These are phyloP conservation scores for Arctopsyche grandis DNA, from an alignment of 1,140 invertebrate genomes.

Conservation along the genomic window DNA sequence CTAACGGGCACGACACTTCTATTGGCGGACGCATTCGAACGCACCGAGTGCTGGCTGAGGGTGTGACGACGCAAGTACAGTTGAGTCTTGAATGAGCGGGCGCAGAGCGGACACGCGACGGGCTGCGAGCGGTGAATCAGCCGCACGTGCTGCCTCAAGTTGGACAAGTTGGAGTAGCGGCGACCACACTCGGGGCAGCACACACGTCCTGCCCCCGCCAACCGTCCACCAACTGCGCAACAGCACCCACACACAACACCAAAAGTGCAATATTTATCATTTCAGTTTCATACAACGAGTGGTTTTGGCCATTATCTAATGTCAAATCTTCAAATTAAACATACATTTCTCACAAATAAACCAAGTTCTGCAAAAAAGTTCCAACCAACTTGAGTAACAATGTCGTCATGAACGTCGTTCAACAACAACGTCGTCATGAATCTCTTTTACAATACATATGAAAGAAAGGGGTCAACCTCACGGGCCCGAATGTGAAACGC, in stretches of 20 bases:
- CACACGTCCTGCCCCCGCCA: slow-evolving; percentile 56
- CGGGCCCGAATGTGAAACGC: too few species aligned
- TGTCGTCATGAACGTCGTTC: too few species aligned
- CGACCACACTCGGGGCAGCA: slow-evolving; percentile 79
- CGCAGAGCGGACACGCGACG: slow-evolving; percentile 77
- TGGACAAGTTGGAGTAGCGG: slow-evolving; percentile 83
- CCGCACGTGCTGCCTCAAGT: slow-evolving; percentile 82
- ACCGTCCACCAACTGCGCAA: slow-evolving; percentile 53
- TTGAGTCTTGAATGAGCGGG: slow-evolving; percentile 81
- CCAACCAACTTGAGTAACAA: too few species aligned
- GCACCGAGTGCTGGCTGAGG: slow-evolving; percentile 62
- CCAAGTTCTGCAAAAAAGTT: too few species aligned
- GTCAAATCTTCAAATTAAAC: too few species aligned
- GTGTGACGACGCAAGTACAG: slow-evolving; percentile 78
- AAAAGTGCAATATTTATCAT: slow-evolving; percentile 48
- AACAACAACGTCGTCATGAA: too few species aligned
- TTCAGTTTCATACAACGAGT: slow-evolving; percentile 13
- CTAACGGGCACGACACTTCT: slow-evolving; percentile 35
- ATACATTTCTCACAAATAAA: too few species aligned
- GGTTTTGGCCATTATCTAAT: slow-evolving; percentile 19
- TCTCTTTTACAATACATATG: too few species aligned
- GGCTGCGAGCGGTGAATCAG: slow-evolving; percentile 82
- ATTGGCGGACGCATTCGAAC: slow-evolving; percentile 54
- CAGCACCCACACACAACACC: slow-evolving; percentile 52
- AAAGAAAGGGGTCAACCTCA: too few species aligned